phyloP scores from a whole-genome alignment of 2,888 invertebrate genomes.

The Phortica magna region DNA sequence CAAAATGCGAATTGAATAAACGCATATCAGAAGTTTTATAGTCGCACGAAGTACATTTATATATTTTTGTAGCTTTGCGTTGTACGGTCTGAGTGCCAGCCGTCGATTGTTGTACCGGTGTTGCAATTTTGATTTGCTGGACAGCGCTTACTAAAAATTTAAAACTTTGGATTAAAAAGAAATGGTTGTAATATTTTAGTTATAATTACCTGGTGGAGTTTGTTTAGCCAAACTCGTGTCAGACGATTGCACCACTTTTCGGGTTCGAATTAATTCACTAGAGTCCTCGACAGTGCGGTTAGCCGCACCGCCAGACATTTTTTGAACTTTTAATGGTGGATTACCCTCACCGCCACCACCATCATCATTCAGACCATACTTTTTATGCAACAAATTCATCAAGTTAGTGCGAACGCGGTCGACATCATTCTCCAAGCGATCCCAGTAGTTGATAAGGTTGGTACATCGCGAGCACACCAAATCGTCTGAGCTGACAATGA shows the following conservation, averaged over 20 bases:
- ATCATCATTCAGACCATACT: conserved; percentile 77
- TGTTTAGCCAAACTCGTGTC: conserved; percentile 60
- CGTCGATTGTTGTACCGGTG: conserved; percentile 51
- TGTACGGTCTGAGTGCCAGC: conserved; percentile 68
- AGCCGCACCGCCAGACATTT: conserved; percentile 69
- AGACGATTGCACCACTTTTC: conserved; percentile 62
- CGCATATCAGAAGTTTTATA: conserved; percentile 78
- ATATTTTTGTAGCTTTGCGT: conserved; percentile 76
- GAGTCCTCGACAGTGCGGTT: conserved; percentile 62
- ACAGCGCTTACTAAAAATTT: conserved; percentile 59
- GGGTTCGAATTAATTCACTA: conserved; percentile 56
- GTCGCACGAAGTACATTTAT: conserved; percentile 78
- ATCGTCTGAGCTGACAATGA: conserved; percentile 78
- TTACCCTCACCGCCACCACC: conserved; percentile 58
- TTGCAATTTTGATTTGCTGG: conserved; percentile 69
- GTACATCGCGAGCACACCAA: conserved; percentile 78
- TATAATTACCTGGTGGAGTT: conserved; percentile 65
- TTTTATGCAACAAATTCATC: conserved; percentile 76
- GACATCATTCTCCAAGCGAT: conserved; percentile 78
- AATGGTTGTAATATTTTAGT: conserved; percentile 50
- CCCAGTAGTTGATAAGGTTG: conserved; percentile 78
- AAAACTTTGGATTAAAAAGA: conserved; percentile 41
- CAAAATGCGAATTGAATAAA: conserved; percentile 77
- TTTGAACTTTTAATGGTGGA: conserved; percentile 77
- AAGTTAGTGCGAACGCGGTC: conserved; percentile 77